Evolutionary conservation across 1,140 invertebrate genomes (phyloP), one percentile per base, ranked within the genome.

Genomic region (Bombus waltoni): DNA sequence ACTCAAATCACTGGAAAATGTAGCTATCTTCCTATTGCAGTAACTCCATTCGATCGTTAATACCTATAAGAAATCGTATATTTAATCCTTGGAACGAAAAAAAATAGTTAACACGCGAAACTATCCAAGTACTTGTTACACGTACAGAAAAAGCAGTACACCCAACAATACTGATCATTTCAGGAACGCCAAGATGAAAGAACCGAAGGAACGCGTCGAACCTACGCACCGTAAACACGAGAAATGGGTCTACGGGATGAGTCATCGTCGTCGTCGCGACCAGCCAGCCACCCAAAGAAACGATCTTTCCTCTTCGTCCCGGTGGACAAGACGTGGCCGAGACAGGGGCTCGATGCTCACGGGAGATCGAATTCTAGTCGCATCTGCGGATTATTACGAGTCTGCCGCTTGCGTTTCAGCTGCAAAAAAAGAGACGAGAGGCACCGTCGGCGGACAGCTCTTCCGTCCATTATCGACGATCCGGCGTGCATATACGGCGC

Each of bases 381-480:
- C 82, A 88, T 90, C 86, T 73, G 71, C 76, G 86, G 88, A 90
- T 90, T 90, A 90, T 88, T 88, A 80, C 83, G 66, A 91, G 91
- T 87, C 82, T 53, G 76, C 83, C 0, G 71, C 57, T 57, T 57
- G 75, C 80, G 76, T 57, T 80, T 72, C 32, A 35, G 22, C 32
- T 15, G 73, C 74, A 84, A 91, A 89, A 74, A 85, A 86, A 72
- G 70, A 76, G 84, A 82, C 59, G 71, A 77, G 66, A 76, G 73
- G 65, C 73, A 85, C 53, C 82, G 83, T 53, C 85, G 86, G 89
- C 81, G 86, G 76, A 92, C 89, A 88, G 87, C 89, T 92, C 91
- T 92, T 92, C 85, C 88, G 88, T 83, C 88, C 90, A 93, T 93
- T 92, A 92, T 92, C 88, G 91, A 88, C 78, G 88, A 90, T 91